These are phyloP conservation scores for Drosophila lacertosa DNA, from an alignment of 1,140 invertebrate genomes.

Conservation along the genomic window DNA sequence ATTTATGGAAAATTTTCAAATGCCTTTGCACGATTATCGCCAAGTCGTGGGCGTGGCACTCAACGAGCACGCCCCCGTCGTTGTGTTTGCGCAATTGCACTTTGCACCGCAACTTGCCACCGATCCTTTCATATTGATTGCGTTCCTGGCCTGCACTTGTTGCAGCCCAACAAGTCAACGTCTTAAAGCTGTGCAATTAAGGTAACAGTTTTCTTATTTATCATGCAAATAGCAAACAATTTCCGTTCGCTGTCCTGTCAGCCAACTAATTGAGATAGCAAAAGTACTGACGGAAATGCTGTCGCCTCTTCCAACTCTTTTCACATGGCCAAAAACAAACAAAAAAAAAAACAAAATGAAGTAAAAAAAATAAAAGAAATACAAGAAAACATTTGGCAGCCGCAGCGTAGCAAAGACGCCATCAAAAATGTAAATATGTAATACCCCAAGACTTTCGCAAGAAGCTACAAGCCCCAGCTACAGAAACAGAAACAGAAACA, in stretches of 20 bases:
- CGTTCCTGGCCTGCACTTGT: conserved; percentile 50
- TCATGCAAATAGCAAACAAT: conserved; percentile 63
- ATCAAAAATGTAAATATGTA: conserved; percentile 80
- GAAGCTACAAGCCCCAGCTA: conserved; percentile 1
- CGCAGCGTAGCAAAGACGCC: conserved; percentile 39
- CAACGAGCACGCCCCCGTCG: conserved; percentile 9
- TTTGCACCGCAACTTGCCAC: conserved; percentile 16
- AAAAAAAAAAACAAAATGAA: conserved; percentile 9
- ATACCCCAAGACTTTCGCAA: conserved; percentile 47
- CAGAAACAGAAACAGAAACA: no score
- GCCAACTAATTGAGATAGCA: conserved; percentile 69
- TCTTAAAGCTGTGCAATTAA: conserved; percentile 38
- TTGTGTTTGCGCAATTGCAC: conserved; percentile 19
- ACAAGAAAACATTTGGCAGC: conserved; percentile 45
- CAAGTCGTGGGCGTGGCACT: conserved; percentile 15
- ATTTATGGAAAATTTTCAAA: conserved; percentile 72
- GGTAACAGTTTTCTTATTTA: conserved; percentile 45
- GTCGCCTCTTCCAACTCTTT: conserved; percentile 12
- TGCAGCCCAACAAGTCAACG: conserved; percentile 46
- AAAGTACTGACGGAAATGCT: conserved; percentile 63
- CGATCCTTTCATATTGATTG: conserved; percentile 29
- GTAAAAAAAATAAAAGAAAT: conserved; percentile 3
- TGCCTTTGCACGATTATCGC: conserved; percentile 40
- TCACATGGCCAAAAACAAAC: conserved; percentile 2
- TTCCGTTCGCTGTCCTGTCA: conserved; percentile 73